Base-by-base conservation (phyloP, 2,797 vertebrate species). In the Kryptolebias ocellatus region DNA sequence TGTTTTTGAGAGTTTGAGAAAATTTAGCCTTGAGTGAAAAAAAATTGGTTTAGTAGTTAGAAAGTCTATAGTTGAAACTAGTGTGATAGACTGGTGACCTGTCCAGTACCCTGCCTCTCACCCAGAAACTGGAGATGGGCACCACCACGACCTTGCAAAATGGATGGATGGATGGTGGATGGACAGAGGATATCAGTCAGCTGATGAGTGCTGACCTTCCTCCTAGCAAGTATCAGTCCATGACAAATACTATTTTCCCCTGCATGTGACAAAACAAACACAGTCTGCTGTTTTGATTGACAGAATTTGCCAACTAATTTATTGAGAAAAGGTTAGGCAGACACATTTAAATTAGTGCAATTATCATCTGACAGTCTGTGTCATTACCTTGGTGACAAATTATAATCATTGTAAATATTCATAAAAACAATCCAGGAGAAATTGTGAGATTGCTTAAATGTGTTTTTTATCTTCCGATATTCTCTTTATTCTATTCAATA, bases 381-480 rank as follows among this genome's bases (percentile, higher is more conserved):
- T 72, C 3, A 39, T 72, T 72, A 56, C 37, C 28, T 6, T 27
- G 53, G 53, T 47, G 70, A 76, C 58, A 64, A 37, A 55, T 76
- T 42, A 17, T 10, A 17, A 49, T 10, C 4, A 8, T 60, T 49
- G 17, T n/a, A 56, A 18, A 18, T 37, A 39, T 51, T 39, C 47
- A 60, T 14, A 12, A 31, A 44, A 29, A 55, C 4, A 39, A 20
- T 39, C n/a, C 31, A 18, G 34, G 10, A 17, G 31, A n/a, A 37
- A 18, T 4, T 45, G 16, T 39, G 8, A 3, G 18, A 28, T 29
- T 4, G 9, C 44, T 47, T 20, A 3, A 42, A 1, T 51, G 6
- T 54, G 52, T 31, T 6, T 11, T 60, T 55, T 50, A 15, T 57
- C 53, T 42, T 16, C 16, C 7, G 34, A 4, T 37, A 18, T 60